Percentiles rank a stretch among this genome's conserved stretches.
Conservation (phyloP, 2,888 invertebrate species). For the Macrophya alboannulata region DNA sequence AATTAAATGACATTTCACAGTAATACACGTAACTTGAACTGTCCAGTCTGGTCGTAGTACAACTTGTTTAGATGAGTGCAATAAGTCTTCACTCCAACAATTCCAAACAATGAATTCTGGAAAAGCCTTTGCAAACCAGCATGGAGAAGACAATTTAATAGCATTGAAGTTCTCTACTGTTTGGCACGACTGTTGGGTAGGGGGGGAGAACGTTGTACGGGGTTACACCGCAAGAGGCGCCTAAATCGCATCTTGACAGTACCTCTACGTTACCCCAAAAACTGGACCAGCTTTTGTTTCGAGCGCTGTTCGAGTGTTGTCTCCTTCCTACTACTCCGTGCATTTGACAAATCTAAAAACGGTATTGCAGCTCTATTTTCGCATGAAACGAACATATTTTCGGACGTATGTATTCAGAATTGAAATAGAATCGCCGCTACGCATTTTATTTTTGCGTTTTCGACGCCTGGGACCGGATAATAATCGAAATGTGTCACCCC, state of each 20-base stretch:
- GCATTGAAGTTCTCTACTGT: constrained; percentile 19
- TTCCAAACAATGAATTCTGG: constrained; percentile 46
- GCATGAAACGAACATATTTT: no score
- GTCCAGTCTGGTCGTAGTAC: constrained; percentile 31
- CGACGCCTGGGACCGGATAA: no score
- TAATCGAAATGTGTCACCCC: no score
- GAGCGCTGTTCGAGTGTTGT: not conserved
- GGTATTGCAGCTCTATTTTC: no score
- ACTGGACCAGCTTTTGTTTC: constrained; percentile 9
- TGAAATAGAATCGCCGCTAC: no score
- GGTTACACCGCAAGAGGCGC: constrained; percentile 24
- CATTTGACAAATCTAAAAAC: no score
- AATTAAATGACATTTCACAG: constrained; percentile 27
- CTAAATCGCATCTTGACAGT: constrained; percentile 26
- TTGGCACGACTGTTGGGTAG: constrained; percentile 46
- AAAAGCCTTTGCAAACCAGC: constrained; percentile 41
- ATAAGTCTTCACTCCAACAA: constrained; percentile 39
- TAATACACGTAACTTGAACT: constrained; percentile 33
- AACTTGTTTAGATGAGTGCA: constrained; percentile 38
- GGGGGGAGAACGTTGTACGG: constrained; percentile 15
- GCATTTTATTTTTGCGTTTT: no score
- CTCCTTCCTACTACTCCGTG: constrained; percentile 28
- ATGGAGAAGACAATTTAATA: constrained; percentile 36
- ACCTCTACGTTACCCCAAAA: constrained; percentile 28
- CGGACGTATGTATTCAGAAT: no score